Base-by-base conservation (phyloP, 2,888 invertebrate genomes). In the Odontothrips loti region DNA sequence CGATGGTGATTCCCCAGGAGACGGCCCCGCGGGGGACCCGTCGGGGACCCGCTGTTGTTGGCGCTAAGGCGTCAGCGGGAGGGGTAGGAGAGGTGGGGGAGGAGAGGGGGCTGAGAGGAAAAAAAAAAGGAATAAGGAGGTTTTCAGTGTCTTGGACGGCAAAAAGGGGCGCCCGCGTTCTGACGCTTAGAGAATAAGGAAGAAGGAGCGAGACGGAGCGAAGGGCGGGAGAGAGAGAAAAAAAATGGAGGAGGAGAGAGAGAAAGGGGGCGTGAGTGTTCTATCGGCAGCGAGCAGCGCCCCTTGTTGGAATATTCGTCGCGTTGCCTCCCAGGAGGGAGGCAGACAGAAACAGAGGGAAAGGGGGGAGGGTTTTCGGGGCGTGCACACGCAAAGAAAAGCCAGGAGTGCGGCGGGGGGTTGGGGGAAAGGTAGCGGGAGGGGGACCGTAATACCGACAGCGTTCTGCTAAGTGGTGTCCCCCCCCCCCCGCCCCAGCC, bases 1-100 rank as follows among this genome's bases (percentile, higher is more conserved):
- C 27, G 58, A 20, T 58, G 68, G 68, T 75, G 68, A 75, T 75
- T 75, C 68, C 68, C 68, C 68, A 1, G 27, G 68, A 75, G 68
- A 58, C 58, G 58, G n/a, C 58, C 15, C 15, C 58, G 34, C 34
- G 6, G 58, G 51, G 51, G 51, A 51, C 17, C 34, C 34, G n/a
- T n/a, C n/a, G n/a, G n/a, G 3, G 34, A 6, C 34, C 34, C 58
- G 58, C n/a, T 58, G 58, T 58, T 43, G 34, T 43, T 43, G 34
- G 34, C 34, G 34, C 34, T 43, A 43, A 43, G 34, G 34, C 34
- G 34, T 43, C 34, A 43, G 34, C 3, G 34, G 34, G 34, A 43
- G 34, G 34, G 6, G 34, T 4, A 43, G 6, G 34, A 43, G 34
- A 43, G 34, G 6, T 6, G 6, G n/a, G n/a, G n/a, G n/a, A n/a